Base-by-base conservation (phyloP, 30 jellyfish, hydroid and myxozoan genomes). In the Calvadosia cruxmelitensis region DNA sequence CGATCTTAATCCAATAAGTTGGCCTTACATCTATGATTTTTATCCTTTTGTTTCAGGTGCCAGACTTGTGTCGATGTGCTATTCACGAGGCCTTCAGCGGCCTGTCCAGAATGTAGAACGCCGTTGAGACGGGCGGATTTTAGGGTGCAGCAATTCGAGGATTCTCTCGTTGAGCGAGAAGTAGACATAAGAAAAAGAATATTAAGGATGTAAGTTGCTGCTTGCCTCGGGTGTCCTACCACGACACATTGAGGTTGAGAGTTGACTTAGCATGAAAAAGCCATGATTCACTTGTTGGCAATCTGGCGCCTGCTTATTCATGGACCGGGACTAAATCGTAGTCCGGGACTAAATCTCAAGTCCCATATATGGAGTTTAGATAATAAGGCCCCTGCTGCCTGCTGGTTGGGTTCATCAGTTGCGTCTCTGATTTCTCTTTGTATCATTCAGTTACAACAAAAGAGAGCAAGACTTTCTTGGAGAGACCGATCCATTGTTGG, bases 11-110 rank as follows among this genome's bases (percentile, higher is more conserved):
- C n/a, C n/a, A n/a, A n/a, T n/a, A n/a, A n/a, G n/a, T n/a, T n/a
- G n/a, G n/a, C n/a, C n/a, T 42, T 42, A 5, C 20, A 42, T 42
- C 20, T 42, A 5, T 42, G 20, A 5, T 42, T 42, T 42, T 42
- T 42, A 42, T 42, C 57, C 10, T 42, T 42, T 42, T 20, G 20
- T 42, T 42, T 1, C 63, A 78, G 92, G 65, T 78, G 98, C 50
- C 93, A 81, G 51, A 81, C 98, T 7, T 89, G 98, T 52, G 98
- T 89, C 27, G 98, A 89, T 77, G 93, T 89, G n/a, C 64, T 89
- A 29, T 89, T 89, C 53, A 78, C 95, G 42, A 53, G 98, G 42
- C 98, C 98, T 0, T 81, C 98, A 42, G 95, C 98, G 13, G 95
- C 98, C 48, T 89, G 98, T 53, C 93, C 92, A 12, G 95, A 89